Evolutionary conservation across 1,140 invertebrate genomes (phyloP).

Genomic region (Drosophila mojavensis): DNA sequence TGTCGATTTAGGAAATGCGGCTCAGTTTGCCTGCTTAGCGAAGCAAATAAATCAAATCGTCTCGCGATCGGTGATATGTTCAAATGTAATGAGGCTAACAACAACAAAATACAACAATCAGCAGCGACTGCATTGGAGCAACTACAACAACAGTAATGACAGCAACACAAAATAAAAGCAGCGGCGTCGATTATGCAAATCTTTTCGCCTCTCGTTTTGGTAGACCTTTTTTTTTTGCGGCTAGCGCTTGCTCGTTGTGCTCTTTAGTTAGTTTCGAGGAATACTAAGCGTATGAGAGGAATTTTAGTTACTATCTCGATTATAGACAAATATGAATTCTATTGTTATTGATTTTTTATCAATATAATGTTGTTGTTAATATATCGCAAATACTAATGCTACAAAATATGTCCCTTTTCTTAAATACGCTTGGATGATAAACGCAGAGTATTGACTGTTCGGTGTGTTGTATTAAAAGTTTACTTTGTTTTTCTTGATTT

Average conservation of each 20-base stretch:
- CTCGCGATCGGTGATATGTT: constrained; percentile 74
- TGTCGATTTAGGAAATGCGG: constrained; percentile 74
- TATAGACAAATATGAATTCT: not conserved
- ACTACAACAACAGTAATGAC: constrained; percentile 31
- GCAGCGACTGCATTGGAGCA: constrained; percentile 20
- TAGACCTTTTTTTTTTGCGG: constrained; percentile 11
- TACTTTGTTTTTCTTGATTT: constrained; percentile 31
- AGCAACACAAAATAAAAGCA: constrained; percentile 14
- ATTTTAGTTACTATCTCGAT: not conserved
- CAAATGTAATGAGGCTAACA: constrained; percentile 62
- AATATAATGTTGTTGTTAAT: too few species aligned
- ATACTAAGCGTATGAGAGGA: not conserved
- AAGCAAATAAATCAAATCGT: constrained; percentile 79
- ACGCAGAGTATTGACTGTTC: constrained; percentile 13
- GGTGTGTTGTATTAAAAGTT: not conserved
- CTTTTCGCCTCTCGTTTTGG: constrained; percentile 24
- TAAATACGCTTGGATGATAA: too few species aligned
- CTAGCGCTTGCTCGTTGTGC: constrained; percentile 5
- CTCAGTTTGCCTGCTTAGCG: constrained; percentile 60
- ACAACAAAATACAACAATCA: constrained; percentile 67
- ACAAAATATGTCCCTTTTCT: too few species aligned
- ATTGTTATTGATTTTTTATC: not conserved
- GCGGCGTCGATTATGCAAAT: constrained; percentile 72
- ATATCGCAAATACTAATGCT: too few species aligned
- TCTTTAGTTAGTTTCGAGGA: not conserved